Base-by-base conservation (phyloP, 2,113 vertebrate genomes). In the Percina caprodes region DNA sequence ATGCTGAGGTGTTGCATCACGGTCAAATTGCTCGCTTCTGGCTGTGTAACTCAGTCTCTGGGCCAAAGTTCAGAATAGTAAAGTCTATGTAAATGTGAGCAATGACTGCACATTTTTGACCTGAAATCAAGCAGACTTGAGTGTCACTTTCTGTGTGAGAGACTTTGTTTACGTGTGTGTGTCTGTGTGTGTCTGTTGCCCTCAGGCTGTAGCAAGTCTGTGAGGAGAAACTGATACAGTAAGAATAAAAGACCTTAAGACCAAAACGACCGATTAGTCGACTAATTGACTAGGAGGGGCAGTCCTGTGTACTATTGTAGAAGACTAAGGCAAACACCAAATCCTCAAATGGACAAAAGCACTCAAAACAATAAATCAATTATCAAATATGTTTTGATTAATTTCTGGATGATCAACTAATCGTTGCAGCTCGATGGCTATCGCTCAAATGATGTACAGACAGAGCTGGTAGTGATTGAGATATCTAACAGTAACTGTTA, bases 41-140 rank as follows among this genome's bases (percentile, higher is more conserved):
- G 63, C 62, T 66, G 45, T 61, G 18, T 46, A 26, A 33, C 63
- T 5, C 46, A 65, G 68, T 12, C 65, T 79, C 3, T 30, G 51
- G 68, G 55, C 35, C 69, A 86, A 85, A 85, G 79, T 88, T 83
- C 69, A 45, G 3, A 24, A 23, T n/a, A 59, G 13, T 48, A 63
- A 74, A 73, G 74, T 73, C 6, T 52, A 1, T 33, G 23, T 56
- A n/a, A 42, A 49, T 45, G 60, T 19, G 24, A 69, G 23, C 60
- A 19, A 19, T 52, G 67, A 59, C 49, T 56, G 16, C 33, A 49
- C 15, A 5, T 24, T 33, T 48, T 19, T 18, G 2, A 1, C 39
- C 18, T 30, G 35, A 45, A 39, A 16, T 56, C 23, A 69, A 52
- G 62, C 30, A 15, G 48, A 39, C 59, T 7, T 21, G 16, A 15